Evolutionary conservation across 2,797 vertebrate species (phyloP).

Genomic region (Mustela erminea): DNA sequence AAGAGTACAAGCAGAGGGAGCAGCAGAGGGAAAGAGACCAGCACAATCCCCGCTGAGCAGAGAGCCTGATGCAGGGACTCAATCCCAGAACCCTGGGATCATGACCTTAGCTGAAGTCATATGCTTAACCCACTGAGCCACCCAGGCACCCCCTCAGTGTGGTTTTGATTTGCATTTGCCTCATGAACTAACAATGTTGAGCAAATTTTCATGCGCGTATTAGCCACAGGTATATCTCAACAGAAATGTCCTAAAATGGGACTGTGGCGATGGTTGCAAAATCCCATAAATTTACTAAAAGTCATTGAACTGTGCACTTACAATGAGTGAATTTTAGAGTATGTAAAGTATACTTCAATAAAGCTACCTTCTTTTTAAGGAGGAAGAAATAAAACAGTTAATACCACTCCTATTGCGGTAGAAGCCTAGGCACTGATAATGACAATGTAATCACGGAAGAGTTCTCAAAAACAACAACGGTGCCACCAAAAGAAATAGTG

Average conservation of each 20-base stretch:
- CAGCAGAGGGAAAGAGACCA: neutral
- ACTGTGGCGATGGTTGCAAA: neutral
- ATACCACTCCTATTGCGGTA: neutral
- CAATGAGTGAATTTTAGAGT: neutral
- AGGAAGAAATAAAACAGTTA: neutral
- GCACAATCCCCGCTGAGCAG: neutral
- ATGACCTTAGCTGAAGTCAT: neutral
- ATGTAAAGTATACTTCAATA: neutral
- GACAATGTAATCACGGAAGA: too few relatives aligned
- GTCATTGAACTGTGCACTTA: neutral
- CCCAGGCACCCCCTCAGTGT: neutral
- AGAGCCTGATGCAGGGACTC: neutral
- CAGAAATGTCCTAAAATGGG: neutral
- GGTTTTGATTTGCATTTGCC: neutral
- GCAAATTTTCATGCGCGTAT: neutral
- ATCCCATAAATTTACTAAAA: neutral
- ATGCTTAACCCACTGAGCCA: neutral
- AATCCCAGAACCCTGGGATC: neutral
- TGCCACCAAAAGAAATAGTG: neutral
- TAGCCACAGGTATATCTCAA: neutral
- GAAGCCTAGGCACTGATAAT: neutral
- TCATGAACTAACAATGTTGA: neutral
- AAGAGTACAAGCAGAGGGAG: neutral
- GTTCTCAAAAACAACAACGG: neutral
- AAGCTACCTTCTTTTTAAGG: neutral